Base-by-base conservation (phyloP, 1,140 invertebrate genomes). In the Aphaenogaster ashmeadi region DNA sequence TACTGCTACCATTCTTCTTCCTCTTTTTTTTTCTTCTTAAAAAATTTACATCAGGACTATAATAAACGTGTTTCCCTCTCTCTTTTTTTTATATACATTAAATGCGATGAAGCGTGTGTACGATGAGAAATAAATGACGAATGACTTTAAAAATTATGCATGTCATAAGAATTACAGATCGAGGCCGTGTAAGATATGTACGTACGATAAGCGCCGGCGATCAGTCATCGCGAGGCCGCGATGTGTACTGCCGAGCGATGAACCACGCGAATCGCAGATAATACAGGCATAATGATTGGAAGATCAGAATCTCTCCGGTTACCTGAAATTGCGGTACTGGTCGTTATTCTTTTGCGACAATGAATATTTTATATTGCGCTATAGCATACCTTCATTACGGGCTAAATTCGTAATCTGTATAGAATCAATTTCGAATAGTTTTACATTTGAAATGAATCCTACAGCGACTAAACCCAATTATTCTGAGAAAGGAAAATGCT, bases 141-240 rank as follows among this genome's bases (percentile, higher is more conserved):
- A 56, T 74, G 54, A 60, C 41, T 74, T 60, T 27, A 74, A 84
- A 84, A 84, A 84, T 84, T 60, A 74, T 33, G 72, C 54, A 50
- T 60, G 69, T 74, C 67, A 84, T 84, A 84, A 84, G 80, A 83
- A 84, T 84, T 74, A 60, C 69, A 84, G 69, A 84, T 84, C 69
- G 67, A 75, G 80, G 80, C 27, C 69, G 69, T 60, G 21, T 69
- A 69, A 64, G 80, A 83, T 83, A 18, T 36, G 52, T 60, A 47
- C 27, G 18, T 56, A 3, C 27, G 62, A 84, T 60, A 84, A 74
- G 56, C 18, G 27, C 44, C 13, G 8, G 54, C 27, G 13, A 84
- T 84, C 80, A 84, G 80, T 84, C 80, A 84, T 84, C 41, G 47
- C n/a, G 54, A 38, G 41, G 18, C n/a, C 54, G 38, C 80, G 80